Evolutionary conservation across 1,140 invertebrate genomes (phyloP), one percentile per base, ranked within the genome.

Genomic region (Drosophila guanche): DNA sequence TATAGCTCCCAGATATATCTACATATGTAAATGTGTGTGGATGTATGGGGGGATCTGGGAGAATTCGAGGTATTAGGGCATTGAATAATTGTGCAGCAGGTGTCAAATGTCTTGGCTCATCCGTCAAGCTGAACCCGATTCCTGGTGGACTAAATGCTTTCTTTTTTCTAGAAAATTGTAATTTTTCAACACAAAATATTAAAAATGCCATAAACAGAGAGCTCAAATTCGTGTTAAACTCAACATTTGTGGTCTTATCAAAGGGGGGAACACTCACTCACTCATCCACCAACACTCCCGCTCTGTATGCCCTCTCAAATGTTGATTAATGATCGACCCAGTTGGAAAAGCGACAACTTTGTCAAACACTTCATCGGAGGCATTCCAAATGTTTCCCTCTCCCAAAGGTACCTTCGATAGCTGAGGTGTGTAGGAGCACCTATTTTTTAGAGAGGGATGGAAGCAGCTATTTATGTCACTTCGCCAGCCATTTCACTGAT

Each of bases 361-460:
- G 83, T 88, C 83, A 79, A 83, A 76, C 83, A 88, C 83, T 88
- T 81, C 83, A 88, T 88, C 83, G 88, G 81, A 88, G 77, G 62
- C 81, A 76, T 80, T 57, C 76, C 76, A 53, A 74, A 76, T 79
- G 68, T 65, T 41, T 37, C 14, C 45, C 45, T 55, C 43, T 57
- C 50, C 42, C 7, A 12, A 37, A 37, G 33, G 33, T 37, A 12
- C 33, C 3, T 37, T 37, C 4, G 0, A 37, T 12, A 37, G 33
- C 10, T 37, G 60, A 72, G 79, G 71, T 85, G 67, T 76, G 57
- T 55, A 42, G 65, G 25, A 33, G 8, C 29, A 27, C 5, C 43
- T 51, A 43, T 52, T 57, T 73, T 72, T 46, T 52, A 51, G 27
- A 20, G 37, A 16, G 60, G 55, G 41, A 37, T 46, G 41, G 72